phyloP scores from a whole-genome alignment of 2,888 invertebrate species.

The Alitta virens region DNA sequence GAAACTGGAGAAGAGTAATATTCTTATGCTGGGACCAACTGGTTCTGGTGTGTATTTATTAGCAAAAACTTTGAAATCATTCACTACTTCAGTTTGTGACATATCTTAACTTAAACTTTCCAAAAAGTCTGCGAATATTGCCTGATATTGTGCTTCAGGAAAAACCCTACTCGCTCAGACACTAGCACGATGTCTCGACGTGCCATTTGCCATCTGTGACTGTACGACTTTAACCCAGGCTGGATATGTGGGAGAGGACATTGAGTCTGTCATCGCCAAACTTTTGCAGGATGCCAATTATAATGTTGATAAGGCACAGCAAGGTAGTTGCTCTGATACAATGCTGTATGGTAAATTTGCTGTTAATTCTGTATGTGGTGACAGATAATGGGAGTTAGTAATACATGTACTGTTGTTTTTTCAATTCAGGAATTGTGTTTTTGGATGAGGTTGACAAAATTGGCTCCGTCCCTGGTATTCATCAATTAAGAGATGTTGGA shows the following conservation, averaged over 20 bases:
- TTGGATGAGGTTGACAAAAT: conserved; percentile 99
- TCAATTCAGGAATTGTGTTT: conserved; percentile 81
- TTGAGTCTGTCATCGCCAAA: conserved; percentile 96
- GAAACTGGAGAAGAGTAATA: conserved; percentile 87
- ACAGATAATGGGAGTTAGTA: no score
- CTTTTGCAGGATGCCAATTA: conserved; percentile 92
- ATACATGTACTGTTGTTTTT: no score
- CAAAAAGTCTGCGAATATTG: no score
- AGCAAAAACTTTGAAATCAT: no score
- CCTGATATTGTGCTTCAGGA: conserved; percentile 65
- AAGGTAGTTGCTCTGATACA: conserved; percentile 59
- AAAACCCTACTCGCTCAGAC: conserved; percentile 97
- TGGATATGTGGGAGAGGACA: conserved; percentile 98
- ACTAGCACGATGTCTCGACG: conserved; percentile 94
- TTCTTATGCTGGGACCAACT: conserved; percentile 92
- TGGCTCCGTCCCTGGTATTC: conserved; percentile 91
- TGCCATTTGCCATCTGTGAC: conserved; percentile 98
- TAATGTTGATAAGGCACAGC: conserved; percentile 95
- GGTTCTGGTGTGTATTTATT: conserved; percentile 67
- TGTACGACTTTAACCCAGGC: conserved; percentile 64
- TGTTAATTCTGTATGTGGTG: not conserved
- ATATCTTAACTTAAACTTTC: no score
- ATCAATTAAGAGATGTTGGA: conserved; percentile 92
- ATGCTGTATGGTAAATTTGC: not conserved
- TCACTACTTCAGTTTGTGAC: no score